Evolutionary conservation across 2,797 vertebrate species (phyloP), one percentile per base, ranked within the genome.

Genomic region (Cichlasoma orientale): DNA sequence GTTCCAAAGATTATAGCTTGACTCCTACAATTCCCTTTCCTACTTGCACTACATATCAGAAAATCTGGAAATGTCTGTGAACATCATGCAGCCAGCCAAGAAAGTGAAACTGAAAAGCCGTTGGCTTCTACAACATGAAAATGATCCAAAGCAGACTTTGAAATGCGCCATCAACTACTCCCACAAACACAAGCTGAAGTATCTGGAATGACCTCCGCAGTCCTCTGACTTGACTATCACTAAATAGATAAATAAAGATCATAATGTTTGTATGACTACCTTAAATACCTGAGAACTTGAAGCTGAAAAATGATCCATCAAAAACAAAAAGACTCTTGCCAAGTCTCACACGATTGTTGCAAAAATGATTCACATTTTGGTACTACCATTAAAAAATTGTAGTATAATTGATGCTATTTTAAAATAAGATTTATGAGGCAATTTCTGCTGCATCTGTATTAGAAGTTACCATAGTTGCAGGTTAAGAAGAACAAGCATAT

Each of bases 51-150:
- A 14, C 36, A 56, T 31, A 57, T 31, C 38, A 47, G 47, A 44
- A 73, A 73, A 31, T 57, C 25, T 57, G 55, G 25, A 73, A 47
- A 73, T 31, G 55, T 73, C 71, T 57, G 38, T 44, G 56, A 47
- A 73, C 25, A 44, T 56, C 53, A 41, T 4, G 3, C 12, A 44
- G 36, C 47, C 38, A 57, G 71, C 41, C 14, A 47, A 73, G 25
- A 73, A 57, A 73, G 25, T 73, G 55, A 7, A 73, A 57, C 5
- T 73, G 25, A 73, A 33, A 44, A 56, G 55, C 5, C 7, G 55
- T 31, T 57, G 38, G 55, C 71, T 56, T 56, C 70, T 56, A 23
- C 70, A 41, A n/a, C 54, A 72, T 0, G 1, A 70, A 52, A 38
- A 55, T 56, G 25, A 29, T 73, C 55, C 36, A 57, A 47, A 73